These are phyloP conservation scores for Junonia oenone DNA, from an alignment of 2,888 invertebrate genomes.

Conservation along the genomic window DNA sequence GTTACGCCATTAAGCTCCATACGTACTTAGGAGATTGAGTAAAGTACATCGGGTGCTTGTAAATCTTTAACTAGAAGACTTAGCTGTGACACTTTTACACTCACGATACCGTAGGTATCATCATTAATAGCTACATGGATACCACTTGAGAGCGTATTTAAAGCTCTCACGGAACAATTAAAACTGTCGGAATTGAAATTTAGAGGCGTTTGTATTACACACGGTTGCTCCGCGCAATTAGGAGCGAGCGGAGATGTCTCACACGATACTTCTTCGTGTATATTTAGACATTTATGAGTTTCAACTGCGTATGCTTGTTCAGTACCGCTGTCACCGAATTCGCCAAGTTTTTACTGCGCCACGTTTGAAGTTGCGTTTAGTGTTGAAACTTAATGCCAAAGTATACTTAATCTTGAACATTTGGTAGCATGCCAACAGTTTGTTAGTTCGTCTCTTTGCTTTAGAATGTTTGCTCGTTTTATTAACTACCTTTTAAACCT, in stretches of 20 bases:
- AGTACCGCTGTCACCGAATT: constrained; percentile 27
- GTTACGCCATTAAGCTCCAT: constrained; percentile 34
- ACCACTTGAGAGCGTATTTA: constrained; percentile 55
- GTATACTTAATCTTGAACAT: constrained; percentile 20
- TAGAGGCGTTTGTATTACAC: constrained; percentile 42
- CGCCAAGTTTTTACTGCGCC: constrained; percentile 24
- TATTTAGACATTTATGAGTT: constrained; percentile 44
- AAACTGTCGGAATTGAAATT: constrained; percentile 50
- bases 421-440: constrained; percentile 25
- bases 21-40: constrained; percentile 29
- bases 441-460: constrained; percentile 15
- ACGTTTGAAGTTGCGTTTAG: constrained; percentile 16
- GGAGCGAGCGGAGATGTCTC: constrained; percentile 36
- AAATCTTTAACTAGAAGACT: constrained; percentile 41
- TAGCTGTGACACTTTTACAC: constrained; percentile 41
- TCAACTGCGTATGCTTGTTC: constrained; percentile 31
- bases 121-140: constrained; percentile 60
- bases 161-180: constrained; percentile 51
- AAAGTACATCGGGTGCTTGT: constrained; percentile 33
- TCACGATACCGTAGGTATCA: constrained; percentile 38
- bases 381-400: constrained; percentile 23
- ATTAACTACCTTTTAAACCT: constrained; percentile 14
- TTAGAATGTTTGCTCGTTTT: constrained; percentile 20
- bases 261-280: constrained; percentile 33
- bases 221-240: constrained; percentile 40